These are phyloP conservation scores for Girardia tigrina DNA, from an alignment of 2,888 invertebrate genomes.

Conservation along the genomic window DNA sequence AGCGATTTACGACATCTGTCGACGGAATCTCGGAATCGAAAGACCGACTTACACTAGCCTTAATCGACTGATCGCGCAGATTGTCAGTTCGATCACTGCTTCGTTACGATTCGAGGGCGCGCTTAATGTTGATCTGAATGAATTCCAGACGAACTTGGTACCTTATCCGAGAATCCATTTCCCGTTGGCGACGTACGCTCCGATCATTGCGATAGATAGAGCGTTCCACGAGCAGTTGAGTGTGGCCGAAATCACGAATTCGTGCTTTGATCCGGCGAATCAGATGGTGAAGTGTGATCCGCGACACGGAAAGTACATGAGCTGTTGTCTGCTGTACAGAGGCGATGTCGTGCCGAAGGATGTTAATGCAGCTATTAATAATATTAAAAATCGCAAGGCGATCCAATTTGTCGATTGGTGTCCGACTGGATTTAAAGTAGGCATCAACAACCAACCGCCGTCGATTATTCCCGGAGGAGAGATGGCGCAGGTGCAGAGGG, in stretches of 20 bases:
- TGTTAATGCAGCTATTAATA: conserved; percentile 50
- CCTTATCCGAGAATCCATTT: conserved; percentile 64
- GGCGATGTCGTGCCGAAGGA: conserved; percentile 41
- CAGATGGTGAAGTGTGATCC: conserved; percentile 41
- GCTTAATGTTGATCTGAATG: conserved; percentile 52
- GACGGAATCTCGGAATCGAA: conserved; percentile 67
- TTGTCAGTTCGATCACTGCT: conserved; percentile 52
- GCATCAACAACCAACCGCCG: conserved; percentile 53
- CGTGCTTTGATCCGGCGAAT: conserved; percentile 43
- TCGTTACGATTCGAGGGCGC: conserved; percentile 52
- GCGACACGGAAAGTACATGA: conserved; percentile 39
- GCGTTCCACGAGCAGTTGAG: conserved; percentile 43
- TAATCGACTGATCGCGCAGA: conserved; percentile 81
- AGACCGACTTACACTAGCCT: conserved; percentile 72
- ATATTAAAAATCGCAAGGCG: conserved; percentile 75
- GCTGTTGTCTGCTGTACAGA: conserved; percentile 39
- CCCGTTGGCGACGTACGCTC: conserved; percentile 62
- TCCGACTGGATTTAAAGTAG: conserved; percentile 63
- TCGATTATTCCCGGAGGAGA: conserved; percentile 58
- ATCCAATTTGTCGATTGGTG: conserved; percentile 69
- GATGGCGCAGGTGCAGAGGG: conserved; percentile 55
- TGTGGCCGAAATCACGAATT: conserved; percentile 43
- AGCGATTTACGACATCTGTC: conserved; percentile 52
- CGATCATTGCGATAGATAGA: conserved; percentile 42
- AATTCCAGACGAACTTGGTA: conserved; percentile 50